phyloP scores from a whole-genome alignment of 2,797 vertebrate genomes.

The Danio jaintianensis region DNA sequence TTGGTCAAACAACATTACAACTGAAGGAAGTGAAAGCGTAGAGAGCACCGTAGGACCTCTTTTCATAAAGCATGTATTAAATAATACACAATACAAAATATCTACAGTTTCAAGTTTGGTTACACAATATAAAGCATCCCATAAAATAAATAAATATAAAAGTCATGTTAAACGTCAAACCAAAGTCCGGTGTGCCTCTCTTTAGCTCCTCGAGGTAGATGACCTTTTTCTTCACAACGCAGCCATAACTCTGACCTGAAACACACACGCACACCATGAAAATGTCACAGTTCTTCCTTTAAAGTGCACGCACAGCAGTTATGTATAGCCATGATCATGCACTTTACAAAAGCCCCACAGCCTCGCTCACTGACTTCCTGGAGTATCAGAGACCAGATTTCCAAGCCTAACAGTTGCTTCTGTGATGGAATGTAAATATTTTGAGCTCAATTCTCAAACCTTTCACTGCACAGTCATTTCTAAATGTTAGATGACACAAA shows the following conservation, averaged over 20 bases:
- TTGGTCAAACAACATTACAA: too few relatives aligned
- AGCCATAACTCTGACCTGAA: slow-evolving; percentile 88
- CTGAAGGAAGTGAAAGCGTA: too few relatives aligned
- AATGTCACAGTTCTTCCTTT: slow-evolving; percentile 25
- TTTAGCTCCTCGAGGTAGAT: slow-evolving; percentile 92
- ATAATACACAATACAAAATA: neutral
- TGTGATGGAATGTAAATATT: slow-evolving; percentile 12
- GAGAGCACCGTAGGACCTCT: too few relatives aligned
- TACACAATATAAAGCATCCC: neutral
- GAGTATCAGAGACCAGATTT: neutral
- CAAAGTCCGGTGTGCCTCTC: slow-evolving; percentile 89
- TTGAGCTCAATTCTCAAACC: neutral
- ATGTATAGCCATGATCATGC: neutral
- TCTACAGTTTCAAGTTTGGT: neutral
- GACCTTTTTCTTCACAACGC: slow-evolving; percentile 94
- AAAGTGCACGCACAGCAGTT: neutral
- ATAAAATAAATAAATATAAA: neutral
- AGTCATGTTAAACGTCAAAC: slow-evolving; percentile 74
- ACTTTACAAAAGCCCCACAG: neutral
- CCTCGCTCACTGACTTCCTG: neutral
- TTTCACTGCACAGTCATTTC: neutral
- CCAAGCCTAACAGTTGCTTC: slow-evolving; percentile 1
- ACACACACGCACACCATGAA: slow-evolving; percentile 24
- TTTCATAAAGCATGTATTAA: neutral
- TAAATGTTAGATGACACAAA: neutral